Base-by-base conservation (phyloP, 2,888 invertebrate genomes). In the Caprella mutica region DNA sequence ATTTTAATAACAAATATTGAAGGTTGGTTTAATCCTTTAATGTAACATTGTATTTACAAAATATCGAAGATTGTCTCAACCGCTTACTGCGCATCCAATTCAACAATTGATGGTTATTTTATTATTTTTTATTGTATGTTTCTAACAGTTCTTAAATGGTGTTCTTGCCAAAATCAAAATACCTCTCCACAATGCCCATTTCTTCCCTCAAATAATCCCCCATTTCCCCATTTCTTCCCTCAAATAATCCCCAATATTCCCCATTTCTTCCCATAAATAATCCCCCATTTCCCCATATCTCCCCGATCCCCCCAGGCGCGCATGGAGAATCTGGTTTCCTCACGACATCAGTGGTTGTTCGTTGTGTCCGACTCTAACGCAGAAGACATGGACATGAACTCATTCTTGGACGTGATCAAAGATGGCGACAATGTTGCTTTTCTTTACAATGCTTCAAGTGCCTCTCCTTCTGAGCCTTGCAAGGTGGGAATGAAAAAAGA, bases 371-470 rank as follows among this genome's bases (percentile, higher is more conserved):
- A 66, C 55, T 58, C 56, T 6, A 53, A 62, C 51, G 43, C 50
- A n/a, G 44, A 52, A 17, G 30, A 48, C 30, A 55, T 56, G 42
- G 58, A 61, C 56, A 64, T 65, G 66, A 26, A 55, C 21, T 27
- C 57, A 17, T 65, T 54, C 44, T 38, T 65, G 50, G 58, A 51
- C 19, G 43, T 48, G 46, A 58, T 66, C 52, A 29, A 35, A 40
- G 66, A 66, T 50, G 66, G 66, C 5, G 66, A 66, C 56, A 66
- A 66, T 56, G 3, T 66, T 5, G 59, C 66, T 29, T 66, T 66
- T 29, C 51, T 58, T 21, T 66, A 61, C 56, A 66, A 66, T 53
- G 60, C 55, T 57, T 64, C 64, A 9, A 50, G 44, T 0, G 9
- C 44, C n/a, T 30, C 21, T n/a, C 56, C 64, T n/a, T 17, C 54